phyloP scores from a whole-genome alignment of 2,113 vertebrate species.

The Chlamydotis undulata region DNA sequence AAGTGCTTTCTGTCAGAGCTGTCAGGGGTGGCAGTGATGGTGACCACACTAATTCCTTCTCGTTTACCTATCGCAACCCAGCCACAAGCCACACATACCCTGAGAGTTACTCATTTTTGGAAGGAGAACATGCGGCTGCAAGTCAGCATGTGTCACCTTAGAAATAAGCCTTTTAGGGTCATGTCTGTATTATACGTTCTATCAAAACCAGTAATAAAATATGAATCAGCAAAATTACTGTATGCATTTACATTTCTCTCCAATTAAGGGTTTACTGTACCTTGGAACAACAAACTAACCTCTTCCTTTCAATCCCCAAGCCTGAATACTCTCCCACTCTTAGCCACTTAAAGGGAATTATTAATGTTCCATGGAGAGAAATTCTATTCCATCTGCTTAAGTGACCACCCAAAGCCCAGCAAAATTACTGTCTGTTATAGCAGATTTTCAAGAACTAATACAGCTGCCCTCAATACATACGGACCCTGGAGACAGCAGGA shows the following conservation, averaged over 20 bases:
- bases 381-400: not conserved
- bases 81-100: not conserved
- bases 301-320: constrained; percentile 17
- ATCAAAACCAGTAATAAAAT: constrained; percentile 31
- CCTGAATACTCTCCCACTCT: not conserved
- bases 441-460: not conserved
- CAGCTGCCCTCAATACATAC: not conserved
- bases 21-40: not conserved
- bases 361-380: not conserved
- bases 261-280: not conserved
- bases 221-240: constrained; percentile 21
- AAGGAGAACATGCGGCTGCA: not conserved
- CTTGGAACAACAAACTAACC: constrained; percentile 46
- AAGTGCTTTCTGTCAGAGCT: not conserved
- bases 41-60: not conserved
- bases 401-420: not conserved
- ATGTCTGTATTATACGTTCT: not conserved
- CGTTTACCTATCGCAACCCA: not conserved
- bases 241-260: not conserved
- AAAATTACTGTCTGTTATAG: not conserved
- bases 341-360: constrained; percentile 18
- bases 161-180: constrained; percentile 16
- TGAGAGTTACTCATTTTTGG: constrained; percentile 6
- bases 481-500: not conserved
- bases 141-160: constrained; percentile 32